phyloP scores from a whole-genome alignment of 1,140 invertebrate genomes.

The Drosophila prosaltans region DNA sequence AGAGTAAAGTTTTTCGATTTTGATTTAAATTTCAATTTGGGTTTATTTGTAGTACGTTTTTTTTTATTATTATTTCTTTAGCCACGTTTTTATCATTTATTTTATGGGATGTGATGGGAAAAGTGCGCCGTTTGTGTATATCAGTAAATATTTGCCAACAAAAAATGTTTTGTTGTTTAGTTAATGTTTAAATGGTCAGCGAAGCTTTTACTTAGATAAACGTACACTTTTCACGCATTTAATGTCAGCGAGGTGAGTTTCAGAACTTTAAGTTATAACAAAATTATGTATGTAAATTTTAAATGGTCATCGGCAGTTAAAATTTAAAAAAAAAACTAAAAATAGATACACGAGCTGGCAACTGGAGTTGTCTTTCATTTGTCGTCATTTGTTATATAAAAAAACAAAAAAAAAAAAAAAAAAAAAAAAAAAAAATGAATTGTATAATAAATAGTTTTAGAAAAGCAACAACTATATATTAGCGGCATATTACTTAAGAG shows the following conservation, averaged over 20 bases:
- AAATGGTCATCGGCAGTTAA: slow-evolving; percentile 31
- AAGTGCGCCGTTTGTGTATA: slow-evolving; percentile 35
- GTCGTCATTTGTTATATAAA: slow-evolving; percentile 39
- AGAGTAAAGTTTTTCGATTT: slow-evolving; percentile 29
- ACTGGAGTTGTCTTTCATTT: slow-evolving; percentile 48
- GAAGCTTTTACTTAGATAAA: slow-evolving; percentile 26
- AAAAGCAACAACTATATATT: slow-evolving; percentile 47
- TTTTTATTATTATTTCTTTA: slow-evolving; percentile 34
- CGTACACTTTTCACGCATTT: slow-evolving; percentile 19
- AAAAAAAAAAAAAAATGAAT: slow-evolving; percentile 26
- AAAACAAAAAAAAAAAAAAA: not conserved
- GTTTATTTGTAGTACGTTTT: slow-evolving; percentile 25
- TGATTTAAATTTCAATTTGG: slow-evolving; percentile 9
- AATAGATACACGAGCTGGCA: slow-evolving; percentile 32
- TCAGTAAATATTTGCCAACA: slow-evolving; percentile 58
- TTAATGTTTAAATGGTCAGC: slow-evolving; percentile 21
- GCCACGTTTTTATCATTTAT: slow-evolving; percentile 65
- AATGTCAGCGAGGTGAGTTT: slow-evolving; percentile 41
- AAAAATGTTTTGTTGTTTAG: slow-evolving; percentile 55
- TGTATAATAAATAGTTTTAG: slow-evolving; percentile 67
- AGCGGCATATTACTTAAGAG: slow-evolving; percentile 51
- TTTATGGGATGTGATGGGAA: slow-evolving; percentile 70
- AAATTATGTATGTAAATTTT: slow-evolving; percentile 13
- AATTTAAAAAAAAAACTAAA: slow-evolving; percentile 3
- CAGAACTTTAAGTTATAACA: slow-evolving; percentile 39